These are phyloP conservation scores for Cephus sareptanus DNA, from an alignment of 2,888 invertebrate genomes.

Conservation along the genomic window DNA sequence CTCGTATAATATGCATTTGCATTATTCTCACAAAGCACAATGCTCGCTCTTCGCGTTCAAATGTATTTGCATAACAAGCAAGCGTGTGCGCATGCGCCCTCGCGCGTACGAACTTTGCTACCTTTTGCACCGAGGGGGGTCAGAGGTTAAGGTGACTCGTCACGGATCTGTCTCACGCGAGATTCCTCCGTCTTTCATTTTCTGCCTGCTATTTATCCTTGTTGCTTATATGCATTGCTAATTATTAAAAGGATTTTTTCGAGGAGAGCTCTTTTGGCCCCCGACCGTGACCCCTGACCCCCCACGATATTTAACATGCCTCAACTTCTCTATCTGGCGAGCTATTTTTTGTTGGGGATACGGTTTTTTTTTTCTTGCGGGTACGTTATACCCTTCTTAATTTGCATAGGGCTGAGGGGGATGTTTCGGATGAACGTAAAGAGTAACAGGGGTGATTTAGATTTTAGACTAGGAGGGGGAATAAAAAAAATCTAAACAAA, in stretches of 20 bases:
- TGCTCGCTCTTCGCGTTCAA: slow-evolving; percentile 7
- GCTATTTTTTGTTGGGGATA: too few relatives aligned
- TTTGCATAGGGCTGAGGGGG: slow-evolving; percentile 43
- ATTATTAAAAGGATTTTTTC: too few relatives aligned
- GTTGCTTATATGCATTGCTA: too few relatives aligned
- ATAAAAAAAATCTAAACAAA: slow-evolving; percentile 44
- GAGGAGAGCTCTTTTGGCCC: too few relatives aligned
- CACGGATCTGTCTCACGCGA: slow-evolving; percentile 31
- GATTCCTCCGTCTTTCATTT: too few relatives aligned
- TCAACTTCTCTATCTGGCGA: too few relatives aligned
- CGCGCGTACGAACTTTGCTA: slow-evolving; percentile 19
- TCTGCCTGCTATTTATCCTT: too few relatives aligned
- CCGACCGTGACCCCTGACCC: too few relatives aligned
- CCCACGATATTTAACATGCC: too few relatives aligned
- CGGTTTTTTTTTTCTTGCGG: too few relatives aligned
- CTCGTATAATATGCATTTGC: slow-evolving; percentile 30
- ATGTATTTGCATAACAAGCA: slow-evolving; percentile 33
- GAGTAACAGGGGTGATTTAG: slow-evolving; percentile 7
- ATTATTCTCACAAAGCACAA: slow-evolving; percentile 27
- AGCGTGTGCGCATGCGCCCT: slow-evolving; percentile 28
- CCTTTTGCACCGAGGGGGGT: slow-evolving; percentile 27
- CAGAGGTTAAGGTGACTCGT: slow-evolving; percentile 40
- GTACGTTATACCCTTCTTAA: slow-evolving; percentile 16
- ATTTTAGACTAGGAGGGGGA: slow-evolving; percentile 28
- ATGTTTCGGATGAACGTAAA: slow-evolving; percentile 23